These are phyloP conservation scores for Cheilosia scutellata DNA, from an alignment of 2,888 invertebrate genomes.

Conservation along the genomic window DNA sequence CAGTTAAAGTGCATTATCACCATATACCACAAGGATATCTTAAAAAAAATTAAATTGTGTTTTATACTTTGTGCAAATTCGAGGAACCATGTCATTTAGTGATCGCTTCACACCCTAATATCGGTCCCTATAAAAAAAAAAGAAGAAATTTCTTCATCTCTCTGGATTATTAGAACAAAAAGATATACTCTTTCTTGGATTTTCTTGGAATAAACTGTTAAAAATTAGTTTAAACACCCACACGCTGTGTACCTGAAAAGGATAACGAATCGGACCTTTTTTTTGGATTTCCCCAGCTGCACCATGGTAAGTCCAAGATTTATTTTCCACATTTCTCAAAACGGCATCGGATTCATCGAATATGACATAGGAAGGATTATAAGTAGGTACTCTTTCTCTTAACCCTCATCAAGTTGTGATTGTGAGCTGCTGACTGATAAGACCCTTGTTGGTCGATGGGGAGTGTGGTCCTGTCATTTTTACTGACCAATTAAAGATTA, in stretches of 20 bases:
- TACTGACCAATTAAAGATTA: constrained; percentile 44
- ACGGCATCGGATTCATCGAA: constrained; percentile 2
- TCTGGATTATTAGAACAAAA: constrained; percentile 31
- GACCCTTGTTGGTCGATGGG: constrained; percentile 12
- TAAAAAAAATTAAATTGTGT: neutral
- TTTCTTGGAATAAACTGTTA: constrained; percentile 57
- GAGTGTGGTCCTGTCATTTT: constrained; percentile 8
- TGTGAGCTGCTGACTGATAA: neutral
- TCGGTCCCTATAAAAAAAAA: constrained; percentile 23
- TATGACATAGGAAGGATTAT: constrained; percentile 1
- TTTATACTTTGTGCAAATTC: neutral
- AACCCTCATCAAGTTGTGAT: constrained; percentile 46
- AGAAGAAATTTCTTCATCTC: neutral
- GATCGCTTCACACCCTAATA: constrained; percentile 48
- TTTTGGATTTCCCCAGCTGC: constrained; percentile 62
- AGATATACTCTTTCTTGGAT: constrained; percentile 19
- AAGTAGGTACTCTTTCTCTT: neutral
- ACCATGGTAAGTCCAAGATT: constrained; percentile 61
- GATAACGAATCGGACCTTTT: constrained; percentile 43
- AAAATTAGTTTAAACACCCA: constrained; percentile 32
- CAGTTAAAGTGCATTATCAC: neutral
- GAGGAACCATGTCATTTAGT: constrained; percentile 48
- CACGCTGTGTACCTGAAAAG: constrained; percentile 53
- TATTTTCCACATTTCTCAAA: constrained; percentile 9
- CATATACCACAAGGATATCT: neutral